Evolutionary conservation across 2,113 vertebrate species (phyloP), one percentile per base, ranked within the genome.

Genomic region (Ahaetulla prasina): DNA sequence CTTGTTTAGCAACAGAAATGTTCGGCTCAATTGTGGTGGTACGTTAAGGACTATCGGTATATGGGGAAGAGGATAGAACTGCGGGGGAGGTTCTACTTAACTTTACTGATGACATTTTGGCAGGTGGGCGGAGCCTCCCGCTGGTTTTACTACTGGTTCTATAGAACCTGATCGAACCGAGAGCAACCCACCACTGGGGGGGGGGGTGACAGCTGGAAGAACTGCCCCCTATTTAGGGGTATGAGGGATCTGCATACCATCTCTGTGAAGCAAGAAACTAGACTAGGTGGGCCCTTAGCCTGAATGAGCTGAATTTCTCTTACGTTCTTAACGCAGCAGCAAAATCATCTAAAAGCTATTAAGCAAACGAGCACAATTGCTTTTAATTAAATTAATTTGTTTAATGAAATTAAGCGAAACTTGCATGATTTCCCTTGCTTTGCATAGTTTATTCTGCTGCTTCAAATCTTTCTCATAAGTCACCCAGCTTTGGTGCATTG

Each of bases 361-460:
- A 92, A 53, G 91, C 85, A 52, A 88, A 74, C 10, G 47, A 16
- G 85, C 47, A 5, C 25, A 43, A 88, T 92, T 68, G 85, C 55
- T 57, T 92, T 74, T 91, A 88, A 92, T 92, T 92, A 88, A 88
- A 88, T 87, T 92, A 88, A 88, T 92, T 52, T 63, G 87, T 92
- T 88, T 68, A 88, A 92, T 92, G 86, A 74, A 68, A 92, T 52
- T n/a, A 50, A 53, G n/a, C 39, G 23, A 85, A 90, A 52, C 57
- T 47, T 35, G 85, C 91, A 35, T 68, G 47, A 50, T 87, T 92
- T 88, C 85, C 47, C 45, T 50, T 35, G 25, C 60, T 92, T 74
- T 92, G 91, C 57, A 68, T 88, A 92, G 54, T 88, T 92, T 74
- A 74, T 92, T 53, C 85, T 53, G 25, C 45, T 39, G 47, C 27